Base-by-base conservation (phyloP, 1,140 invertebrate species). In the Ceratina japonica region DNA sequence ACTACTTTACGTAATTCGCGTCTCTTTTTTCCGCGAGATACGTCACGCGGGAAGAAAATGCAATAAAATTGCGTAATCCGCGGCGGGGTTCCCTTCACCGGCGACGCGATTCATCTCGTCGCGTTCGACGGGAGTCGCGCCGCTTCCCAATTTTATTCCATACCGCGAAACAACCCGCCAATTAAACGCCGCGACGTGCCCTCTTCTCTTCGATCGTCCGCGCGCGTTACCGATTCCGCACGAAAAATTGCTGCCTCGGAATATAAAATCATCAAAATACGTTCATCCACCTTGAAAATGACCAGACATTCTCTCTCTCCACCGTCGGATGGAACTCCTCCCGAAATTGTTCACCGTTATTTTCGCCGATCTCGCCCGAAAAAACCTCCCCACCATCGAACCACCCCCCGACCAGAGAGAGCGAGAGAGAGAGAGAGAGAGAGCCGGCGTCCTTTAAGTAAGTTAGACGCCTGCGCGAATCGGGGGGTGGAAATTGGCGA, bases 391-490 rank as follows among this genome's bases (percentile, higher is more conserved):
- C n/a, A 27, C 22, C 49, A 10, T 44, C 54, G n/a, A 10, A 10
- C 15, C 54, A 56, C 54, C 56, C 58, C 62, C 4, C n/a, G n/a
- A n/a, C n/a, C n/a, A n/a, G n/a, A n/a, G n/a, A n/a, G n/a, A n/a
- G 66, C 77, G 63, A 62, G 62, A 77, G 75, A 84, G 87, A 70
- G 52, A 69, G 66, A 86, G 88, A 70, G 52, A 69, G 51, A 70
- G 66, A 91, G 91, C 91, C 90, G 91, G 91, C 90, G 91, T 92
- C 90, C 90, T 91, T 91, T 90, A 90, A 91, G 89, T 88, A 87
- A 85, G 87, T 81, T 87, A 85, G 78, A 88, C 89, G 90, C 89
- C 80, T 90, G 89, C 89, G 89, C 88, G 83, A 72, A 76, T 74
- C 74, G 5, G 77, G 80, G 59, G 71, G 73, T 88, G 87, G 86